Evolutionary conservation across 2,797 vertebrate genomes (phyloP).

Genomic region (Craterocephalus amniculus): DNA sequence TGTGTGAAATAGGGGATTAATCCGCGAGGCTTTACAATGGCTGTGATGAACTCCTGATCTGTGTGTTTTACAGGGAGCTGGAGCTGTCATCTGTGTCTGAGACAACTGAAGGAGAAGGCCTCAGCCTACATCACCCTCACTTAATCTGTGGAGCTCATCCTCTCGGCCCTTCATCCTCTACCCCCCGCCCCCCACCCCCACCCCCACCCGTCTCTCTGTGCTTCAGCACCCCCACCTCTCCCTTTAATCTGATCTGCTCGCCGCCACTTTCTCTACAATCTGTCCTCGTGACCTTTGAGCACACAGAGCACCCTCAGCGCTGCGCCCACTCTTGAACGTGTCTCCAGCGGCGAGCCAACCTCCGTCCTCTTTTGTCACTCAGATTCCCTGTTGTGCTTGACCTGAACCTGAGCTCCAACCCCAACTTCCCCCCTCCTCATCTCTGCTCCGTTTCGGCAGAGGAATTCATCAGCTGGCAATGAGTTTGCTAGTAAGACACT

Average conservation of each 20-base stretch:
- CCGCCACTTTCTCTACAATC: slow-evolving; percentile 27
- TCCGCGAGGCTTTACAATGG: slow-evolving; percentile 67
- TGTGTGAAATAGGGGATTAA: slow-evolving; percentile 69
- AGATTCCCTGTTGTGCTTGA: slow-evolving; percentile 52
- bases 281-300: slow-evolving; percentile 57
- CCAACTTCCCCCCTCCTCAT: background rate
- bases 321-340: slow-evolving; percentile 36
- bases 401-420: slow-evolving; percentile 37
- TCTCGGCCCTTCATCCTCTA: slow-evolving; percentile 63
- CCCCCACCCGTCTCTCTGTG: slow-evolving; percentile 46
- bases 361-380: slow-evolving; percentile 50
- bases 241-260: slow-evolving; percentile 23
- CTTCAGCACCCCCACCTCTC: slow-evolving; percentile 36
- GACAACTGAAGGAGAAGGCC: slow-evolving; percentile 95
- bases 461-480: slow-evolving; percentile 72
- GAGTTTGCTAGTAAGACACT: slow-evolving; percentile 72
- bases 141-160: slow-evolving; percentile 80
- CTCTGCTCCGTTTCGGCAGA: slow-evolving; percentile 64
- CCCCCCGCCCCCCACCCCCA: slow-evolving; percentile 50
- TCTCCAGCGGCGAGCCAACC: slow-evolving; percentile 37
- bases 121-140: slow-evolving; percentile 95
- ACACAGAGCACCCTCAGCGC: slow-evolving; percentile 36
- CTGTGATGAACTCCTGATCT: slow-evolving; percentile 65
- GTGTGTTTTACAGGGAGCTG: slow-evolving; percentile 87
- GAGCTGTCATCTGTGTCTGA: slow-evolving; percentile 94